Evolutionary conservation across 2,797 vertebrate genomes (phyloP).

Genomic region (Fundulus diaphanus): DNA sequence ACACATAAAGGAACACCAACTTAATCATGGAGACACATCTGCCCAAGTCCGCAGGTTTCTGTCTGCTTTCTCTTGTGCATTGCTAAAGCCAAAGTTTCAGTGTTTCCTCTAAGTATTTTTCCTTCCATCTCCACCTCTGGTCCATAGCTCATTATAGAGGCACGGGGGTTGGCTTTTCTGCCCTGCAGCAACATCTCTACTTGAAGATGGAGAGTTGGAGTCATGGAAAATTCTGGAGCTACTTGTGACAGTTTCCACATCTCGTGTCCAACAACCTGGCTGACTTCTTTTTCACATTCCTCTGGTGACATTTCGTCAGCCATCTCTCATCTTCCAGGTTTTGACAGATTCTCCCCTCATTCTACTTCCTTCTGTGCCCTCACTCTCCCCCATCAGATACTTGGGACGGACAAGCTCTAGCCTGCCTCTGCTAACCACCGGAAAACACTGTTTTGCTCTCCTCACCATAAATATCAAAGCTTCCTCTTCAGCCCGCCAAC

Average conservation of each 20-base stretch:
- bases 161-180: conserved; percentile 38
- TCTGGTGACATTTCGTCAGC: conserved; percentile 47
- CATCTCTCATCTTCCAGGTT: conserved; percentile 44
- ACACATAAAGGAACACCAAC: conserved; percentile 32
- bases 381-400: conserved; percentile 27
- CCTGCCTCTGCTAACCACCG: conserved; percentile 49
- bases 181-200: conserved; percentile 52
- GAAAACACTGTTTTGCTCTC: conserved; percentile 23
- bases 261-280: conserved; percentile 43
- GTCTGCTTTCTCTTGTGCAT: conserved; percentile 33
- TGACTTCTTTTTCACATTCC: conserved; percentile 55
- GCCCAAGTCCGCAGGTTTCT: conserved; percentile 17
- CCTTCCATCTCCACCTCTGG: conserved; percentile 29
- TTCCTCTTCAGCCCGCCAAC: conserved; percentile 32
- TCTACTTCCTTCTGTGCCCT: conserved; percentile 12
- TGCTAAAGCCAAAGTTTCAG: conserved; percentile 35
- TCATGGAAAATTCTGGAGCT: conserved; percentile 69
- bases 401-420: conserved; percentile 59
- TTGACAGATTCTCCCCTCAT: conserved; percentile 51
- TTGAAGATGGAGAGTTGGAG: conserved; percentile 50
- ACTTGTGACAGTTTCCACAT: conserved; percentile 65
- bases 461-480: conserved; percentile 61
- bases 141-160: conserved; percentile 62
- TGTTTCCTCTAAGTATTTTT: conserved; percentile 35
- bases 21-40: conserved; percentile 46